phyloP scores from a whole-genome alignment of 2,113 vertebrate genomes.

The Noctilio leporinus region DNA sequence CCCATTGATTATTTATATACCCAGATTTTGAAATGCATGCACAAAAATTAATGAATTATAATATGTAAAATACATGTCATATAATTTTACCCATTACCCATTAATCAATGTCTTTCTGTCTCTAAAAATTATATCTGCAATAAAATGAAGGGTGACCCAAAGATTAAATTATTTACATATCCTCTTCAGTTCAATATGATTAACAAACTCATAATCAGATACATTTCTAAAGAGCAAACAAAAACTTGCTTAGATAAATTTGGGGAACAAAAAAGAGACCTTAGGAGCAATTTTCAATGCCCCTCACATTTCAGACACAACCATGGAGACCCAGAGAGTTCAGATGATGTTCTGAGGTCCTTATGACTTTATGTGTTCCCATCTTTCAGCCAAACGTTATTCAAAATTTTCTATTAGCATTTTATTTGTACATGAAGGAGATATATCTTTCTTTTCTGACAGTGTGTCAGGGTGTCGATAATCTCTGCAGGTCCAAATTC shows the following conservation, averaged over 20 bases:
- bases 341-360: background rate
- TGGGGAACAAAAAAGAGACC: background rate
- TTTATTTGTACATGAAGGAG: background rate
- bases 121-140: background rate
- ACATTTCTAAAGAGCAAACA: conserved; percentile 1
- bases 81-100: conserved; percentile 44
- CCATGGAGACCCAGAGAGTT: background rate
- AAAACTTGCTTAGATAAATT: conserved; percentile 7
- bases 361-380: background rate
- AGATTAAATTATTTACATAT: background rate
- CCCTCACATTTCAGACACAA: background rate
- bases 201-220: background rate
- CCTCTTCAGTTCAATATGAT: background rate
- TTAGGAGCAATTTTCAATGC: background rate
- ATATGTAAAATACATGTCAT: conserved; percentile 35
- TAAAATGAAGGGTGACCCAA: background rate
- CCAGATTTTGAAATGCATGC: conserved; percentile 59
- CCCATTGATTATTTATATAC: conserved; percentile 23
- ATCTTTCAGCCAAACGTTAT: background rate
- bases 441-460: background rate
- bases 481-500: background rate
- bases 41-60: conserved; percentile 59
- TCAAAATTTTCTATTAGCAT: background rate
- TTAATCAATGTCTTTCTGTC: conserved; percentile 14
- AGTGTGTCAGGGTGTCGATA: background rate